Evolutionary conservation across 2,113 vertebrate genomes (phyloP).

Genomic region (Bostrychus sinensis): DNA sequence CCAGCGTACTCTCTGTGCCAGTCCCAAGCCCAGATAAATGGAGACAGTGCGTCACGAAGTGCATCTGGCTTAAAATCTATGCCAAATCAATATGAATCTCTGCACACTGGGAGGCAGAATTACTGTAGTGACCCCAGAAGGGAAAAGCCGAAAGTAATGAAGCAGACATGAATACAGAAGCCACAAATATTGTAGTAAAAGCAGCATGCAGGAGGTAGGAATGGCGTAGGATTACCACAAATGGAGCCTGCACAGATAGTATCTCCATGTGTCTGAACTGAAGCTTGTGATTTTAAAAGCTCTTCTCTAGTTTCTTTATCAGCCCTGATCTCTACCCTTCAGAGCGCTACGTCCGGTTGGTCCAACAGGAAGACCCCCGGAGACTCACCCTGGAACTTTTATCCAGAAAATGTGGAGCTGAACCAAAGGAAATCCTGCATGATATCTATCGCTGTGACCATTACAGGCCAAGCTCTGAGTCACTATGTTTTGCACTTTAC

Average conservation of each 20-base stretch:
- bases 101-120: background rate
- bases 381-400: conserved; percentile 40
- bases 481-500: conserved; percentile 15
- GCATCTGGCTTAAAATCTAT: too few relatives aligned
- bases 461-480: conserved; percentile 34
- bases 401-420: conserved; percentile 44
- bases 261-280: background rate
- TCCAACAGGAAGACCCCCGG: conserved; percentile 57
- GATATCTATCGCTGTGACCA: conserved; percentile 58
- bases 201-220: background rate
- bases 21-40: too few relatives aligned
- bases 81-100: too few relatives aligned
- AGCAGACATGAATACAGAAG: background rate
- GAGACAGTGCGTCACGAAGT: too few relatives aligned
- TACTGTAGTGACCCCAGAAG: background rate
- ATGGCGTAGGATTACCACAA: conserved; percentile 2
- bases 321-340: background rate
- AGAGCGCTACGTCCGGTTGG: conserved; percentile 24
- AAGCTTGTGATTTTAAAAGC: conserved; percentile 2
- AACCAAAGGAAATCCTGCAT: conserved; percentile 71
- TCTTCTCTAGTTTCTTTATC: conserved; percentile 5
- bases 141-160: background rate
- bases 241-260: background rate
- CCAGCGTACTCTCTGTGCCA: too few relatives aligned
- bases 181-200: background rate